These are phyloP conservation scores for Drosophila fulvimacula DNA, from an alignment of 2,888 invertebrate species.

Conservation along the genomic window DNA sequence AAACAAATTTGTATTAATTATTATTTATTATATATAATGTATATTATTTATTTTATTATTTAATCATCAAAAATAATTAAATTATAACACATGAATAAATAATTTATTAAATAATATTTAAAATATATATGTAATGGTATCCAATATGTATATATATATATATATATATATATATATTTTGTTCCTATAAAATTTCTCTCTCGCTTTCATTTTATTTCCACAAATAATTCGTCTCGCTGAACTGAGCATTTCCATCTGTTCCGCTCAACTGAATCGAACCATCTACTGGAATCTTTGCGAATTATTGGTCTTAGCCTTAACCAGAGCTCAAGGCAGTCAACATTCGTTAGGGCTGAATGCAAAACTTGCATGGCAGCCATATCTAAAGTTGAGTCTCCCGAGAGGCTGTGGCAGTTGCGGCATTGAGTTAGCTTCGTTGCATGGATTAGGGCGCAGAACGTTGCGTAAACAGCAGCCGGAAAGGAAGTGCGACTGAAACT, in stretches of 20 bases:
- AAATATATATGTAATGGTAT: too few species aligned
- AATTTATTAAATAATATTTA: too few species aligned
- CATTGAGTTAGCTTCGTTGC: constrained; percentile 24
- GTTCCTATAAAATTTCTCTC: too few species aligned
- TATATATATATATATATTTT: too few species aligned
- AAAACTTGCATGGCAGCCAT: neutral
- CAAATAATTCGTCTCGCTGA: neutral
- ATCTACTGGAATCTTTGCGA: constrained; percentile 3
- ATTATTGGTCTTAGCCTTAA: constrained; percentile 17
- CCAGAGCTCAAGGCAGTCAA: constrained; percentile 1
- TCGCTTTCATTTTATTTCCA: neutral
- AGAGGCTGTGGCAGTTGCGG: constrained; percentile 9
- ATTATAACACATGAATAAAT: too few species aligned
- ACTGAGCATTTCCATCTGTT: neutral
- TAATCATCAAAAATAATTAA: too few species aligned
- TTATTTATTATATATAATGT: too few species aligned
- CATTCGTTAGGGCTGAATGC: constrained; percentile 13
- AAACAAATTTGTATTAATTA: too few species aligned
- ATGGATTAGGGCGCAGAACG: constrained; percentile 17
- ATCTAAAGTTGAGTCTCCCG: constrained; percentile 6
- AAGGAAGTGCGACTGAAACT: constrained; percentile 14
- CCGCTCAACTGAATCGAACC: constrained; percentile 5
- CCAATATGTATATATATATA: too few species aligned
- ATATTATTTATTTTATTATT: too few species aligned
- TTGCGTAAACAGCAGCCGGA: constrained; percentile 34